Evolutionary conservation across 1,140 invertebrate genomes (phyloP).

Genomic region (Ips typographus): DNA sequence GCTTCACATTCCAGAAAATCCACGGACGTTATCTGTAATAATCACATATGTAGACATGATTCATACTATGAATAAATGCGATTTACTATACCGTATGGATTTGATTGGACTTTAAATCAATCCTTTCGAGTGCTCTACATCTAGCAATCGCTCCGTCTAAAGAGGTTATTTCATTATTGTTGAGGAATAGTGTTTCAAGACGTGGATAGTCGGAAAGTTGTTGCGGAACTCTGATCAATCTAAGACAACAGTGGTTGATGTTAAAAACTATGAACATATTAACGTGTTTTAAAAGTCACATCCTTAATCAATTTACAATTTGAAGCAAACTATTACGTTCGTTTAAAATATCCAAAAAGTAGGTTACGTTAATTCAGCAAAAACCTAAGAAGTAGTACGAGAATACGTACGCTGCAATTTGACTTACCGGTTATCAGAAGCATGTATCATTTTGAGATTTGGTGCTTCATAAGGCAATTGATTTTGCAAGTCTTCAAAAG

Average conservation of each 20-base stretch:
- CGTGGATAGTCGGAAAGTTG: conserved; percentile 66
- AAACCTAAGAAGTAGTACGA: background rate
- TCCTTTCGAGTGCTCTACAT: conserved; percentile 62
- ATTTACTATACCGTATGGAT: conserved; percentile 65
- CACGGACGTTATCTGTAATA: conserved; percentile 64
- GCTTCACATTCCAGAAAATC: conserved; percentile 70
- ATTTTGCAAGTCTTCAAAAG: conserved; percentile 69
- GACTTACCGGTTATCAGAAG: conserved; percentile 63
- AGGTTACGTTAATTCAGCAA: background rate
- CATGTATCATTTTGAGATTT: conserved; percentile 68
- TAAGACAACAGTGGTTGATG: background rate
- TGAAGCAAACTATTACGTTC: background rate
- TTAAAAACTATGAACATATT: background rate
- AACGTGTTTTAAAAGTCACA: too few relatives aligned
- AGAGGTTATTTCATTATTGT: conserved; percentile 67
- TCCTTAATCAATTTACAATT: too few relatives aligned
- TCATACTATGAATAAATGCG: background rate
- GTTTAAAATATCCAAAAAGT: background rate
- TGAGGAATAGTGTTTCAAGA: conserved; percentile 68
- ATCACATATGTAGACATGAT: background rate
- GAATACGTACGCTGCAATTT: background rate
- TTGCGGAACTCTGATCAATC: conserved; percentile 65
- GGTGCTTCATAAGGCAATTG: conserved; percentile 69
- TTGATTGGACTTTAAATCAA: conserved; percentile 70
- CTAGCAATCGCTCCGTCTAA: conserved; percentile 70